A percentile compares a stretch with the other conserved stretches of the same genome.
phyloP scores from a whole-genome alignment of 2,888 invertebrate genomes.

The Himalopsyche anomala region DNA sequence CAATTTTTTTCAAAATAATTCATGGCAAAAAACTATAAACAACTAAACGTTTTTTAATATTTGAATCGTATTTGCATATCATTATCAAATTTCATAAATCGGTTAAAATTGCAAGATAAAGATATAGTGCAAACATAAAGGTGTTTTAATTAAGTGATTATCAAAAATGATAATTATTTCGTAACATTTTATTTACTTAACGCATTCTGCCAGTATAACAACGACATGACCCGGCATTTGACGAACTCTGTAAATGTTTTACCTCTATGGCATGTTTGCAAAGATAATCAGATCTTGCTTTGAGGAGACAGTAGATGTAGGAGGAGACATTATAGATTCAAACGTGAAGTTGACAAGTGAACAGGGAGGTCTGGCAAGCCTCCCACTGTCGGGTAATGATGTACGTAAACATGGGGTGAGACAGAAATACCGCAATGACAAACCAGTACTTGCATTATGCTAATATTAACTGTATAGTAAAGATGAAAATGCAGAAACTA shows the following conservation, averaged over 20 bases:
- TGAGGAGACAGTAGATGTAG: constrained; percentile 1
- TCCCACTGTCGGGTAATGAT: constrained; percentile 18
- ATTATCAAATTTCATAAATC: too few species aligned
- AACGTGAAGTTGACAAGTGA: constrained; percentile 61
- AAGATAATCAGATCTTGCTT: constrained; percentile 61
- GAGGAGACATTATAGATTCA: constrained; percentile 58
- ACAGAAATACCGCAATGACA: constrained; percentile 5
- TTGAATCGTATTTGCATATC: too few species aligned
- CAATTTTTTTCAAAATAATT: too few species aligned
- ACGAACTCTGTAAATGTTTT: constrained; percentile 50
- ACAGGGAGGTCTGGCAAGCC: constrained; percentile 43
- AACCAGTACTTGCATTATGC: constrained; percentile 18
- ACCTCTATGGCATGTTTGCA: constrained; percentile 60
- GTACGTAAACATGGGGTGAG: constrained; percentile 38
- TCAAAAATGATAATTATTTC: too few species aligned
- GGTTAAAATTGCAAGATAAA: too few species aligned
- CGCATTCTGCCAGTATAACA: too few species aligned
- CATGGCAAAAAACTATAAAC: too few species aligned
- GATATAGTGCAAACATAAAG: too few species aligned
- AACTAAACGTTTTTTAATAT: too few species aligned
- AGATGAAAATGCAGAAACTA: too few species aligned
- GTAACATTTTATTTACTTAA: too few species aligned
- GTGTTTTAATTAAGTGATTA: too few species aligned
- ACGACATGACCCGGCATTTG: background rate
- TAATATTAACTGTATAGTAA: background rate